A percentile compares a stretch with the other conserved stretches of the same genome.
phyloP scores from a whole-genome alignment of 2,888 invertebrate genomes.

The Spilosoma lubricipeda region DNA sequence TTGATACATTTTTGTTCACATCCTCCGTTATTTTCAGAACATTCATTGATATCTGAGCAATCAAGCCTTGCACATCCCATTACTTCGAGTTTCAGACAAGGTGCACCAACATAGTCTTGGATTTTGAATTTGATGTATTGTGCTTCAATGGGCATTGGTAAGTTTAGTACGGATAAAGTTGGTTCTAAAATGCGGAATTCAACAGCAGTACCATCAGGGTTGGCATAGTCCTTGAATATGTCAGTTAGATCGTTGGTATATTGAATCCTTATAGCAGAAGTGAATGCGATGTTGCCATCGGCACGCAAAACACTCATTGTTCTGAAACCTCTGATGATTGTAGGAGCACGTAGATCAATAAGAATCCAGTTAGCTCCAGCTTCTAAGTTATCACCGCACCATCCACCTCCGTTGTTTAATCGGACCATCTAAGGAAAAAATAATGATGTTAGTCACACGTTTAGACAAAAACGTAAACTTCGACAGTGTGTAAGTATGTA shows the following conservation, averaged over 20 bases:
- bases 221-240: constrained; percentile 95
- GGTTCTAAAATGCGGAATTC: constrained; percentile 96
- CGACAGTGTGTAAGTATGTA: not conserved
- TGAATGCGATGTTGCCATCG: constrained; percentile 94
- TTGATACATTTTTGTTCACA: constrained; percentile 98
- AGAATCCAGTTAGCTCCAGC: constrained; percentile 96
- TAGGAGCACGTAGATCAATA: constrained; percentile 95
- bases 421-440: constrained; percentile 89
- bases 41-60: constrained; percentile 96
- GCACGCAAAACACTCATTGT: constrained; percentile 95
- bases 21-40: constrained; percentile 94
- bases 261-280: constrained; percentile 95
- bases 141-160: constrained; percentile 96
- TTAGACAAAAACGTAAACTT: not conserved
- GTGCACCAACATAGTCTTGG: constrained; percentile 94
- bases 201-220: constrained; percentile 96
- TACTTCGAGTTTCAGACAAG: constrained; percentile 95
- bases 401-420: constrained; percentile 93
- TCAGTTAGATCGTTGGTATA: constrained; percentile 96
- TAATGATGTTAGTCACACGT: constrained; percentile 1
- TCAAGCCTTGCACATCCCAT: constrained; percentile 97
- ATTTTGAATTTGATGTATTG: constrained; percentile 95
- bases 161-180: constrained; percentile 95
- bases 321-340: constrained; percentile 95
- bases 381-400: constrained; percentile 95